Conservation (phyloP, 1,140 invertebrate genomes). For the Diploscapter pachys region DNA sequence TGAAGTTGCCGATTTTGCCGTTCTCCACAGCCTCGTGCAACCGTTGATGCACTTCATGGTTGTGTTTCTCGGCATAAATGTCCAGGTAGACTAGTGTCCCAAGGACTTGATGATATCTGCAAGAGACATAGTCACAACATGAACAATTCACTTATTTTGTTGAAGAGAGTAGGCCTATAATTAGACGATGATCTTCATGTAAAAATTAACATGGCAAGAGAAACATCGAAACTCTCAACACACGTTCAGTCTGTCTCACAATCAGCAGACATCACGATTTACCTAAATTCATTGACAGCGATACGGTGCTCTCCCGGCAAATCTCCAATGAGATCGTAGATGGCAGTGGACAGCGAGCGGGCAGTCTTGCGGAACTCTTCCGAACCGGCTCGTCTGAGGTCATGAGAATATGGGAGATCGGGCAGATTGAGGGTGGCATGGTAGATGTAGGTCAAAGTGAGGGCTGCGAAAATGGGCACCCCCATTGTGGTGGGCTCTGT, state of each 20-base stretch:
- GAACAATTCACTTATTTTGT: too few species aligned
- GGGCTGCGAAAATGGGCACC: slow-evolving; percentile 30
- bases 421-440: slow-evolving; percentile 40
- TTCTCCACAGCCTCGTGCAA: slow-evolving; percentile 29
- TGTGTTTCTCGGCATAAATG: slow-evolving; percentile 33
- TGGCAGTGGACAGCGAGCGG: slow-evolving; percentile 19
- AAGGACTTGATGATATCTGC: slow-evolving; percentile 40
- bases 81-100: slow-evolving; percentile 37
- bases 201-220: not conserved
- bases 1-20: slow-evolving; percentile 31
- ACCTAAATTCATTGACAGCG: slow-evolving; percentile 34
- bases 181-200: not conserved
- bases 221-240: not conserved
- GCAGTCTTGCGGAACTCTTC: slow-evolving; percentile 31
- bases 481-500: slow-evolving; percentile 6
- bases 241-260: not conserved
- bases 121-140: not conserved
- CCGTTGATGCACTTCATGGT: slow-evolving; percentile 18
- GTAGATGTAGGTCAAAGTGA: slow-evolving; percentile 35
- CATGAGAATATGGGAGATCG: slow-evolving; percentile 37
- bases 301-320: slow-evolving; percentile 31
- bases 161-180: not conserved
- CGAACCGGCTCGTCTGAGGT: slow-evolving; percentile 24
- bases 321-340: slow-evolving; percentile 24
- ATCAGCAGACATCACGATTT: not conserved